Percentiles rank a stretch among this genome's conserved stretches.
Evolutionary conservation across 1,140 invertebrate species (phyloP).

Genomic region (Chymomyza costata): DNA sequence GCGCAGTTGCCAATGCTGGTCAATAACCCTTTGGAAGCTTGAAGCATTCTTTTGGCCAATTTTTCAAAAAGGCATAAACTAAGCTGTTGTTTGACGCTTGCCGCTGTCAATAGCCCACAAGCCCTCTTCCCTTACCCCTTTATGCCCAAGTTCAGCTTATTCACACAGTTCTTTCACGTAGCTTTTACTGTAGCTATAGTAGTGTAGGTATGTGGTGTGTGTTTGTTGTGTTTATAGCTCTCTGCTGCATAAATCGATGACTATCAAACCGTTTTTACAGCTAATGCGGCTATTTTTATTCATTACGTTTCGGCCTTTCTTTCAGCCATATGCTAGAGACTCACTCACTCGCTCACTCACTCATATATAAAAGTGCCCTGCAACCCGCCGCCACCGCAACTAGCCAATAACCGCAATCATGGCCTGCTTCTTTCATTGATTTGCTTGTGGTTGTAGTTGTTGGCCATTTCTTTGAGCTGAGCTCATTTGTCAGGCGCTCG

Average conservation of each 20-base stretch:
- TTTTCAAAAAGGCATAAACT: constrained; percentile 38
- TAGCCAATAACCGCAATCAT: no score
- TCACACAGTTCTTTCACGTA: constrained; percentile 8
- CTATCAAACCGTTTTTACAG: constrained; percentile 70
- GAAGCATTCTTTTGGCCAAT: constrained; percentile 66
- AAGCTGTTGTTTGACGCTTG: constrained; percentile 13
- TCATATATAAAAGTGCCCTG: no score
- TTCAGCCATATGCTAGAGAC: no score
- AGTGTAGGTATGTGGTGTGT: background rate
- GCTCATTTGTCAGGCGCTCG: constrained; percentile 18
- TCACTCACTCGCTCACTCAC: no score
- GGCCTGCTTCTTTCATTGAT: constrained; percentile 59
- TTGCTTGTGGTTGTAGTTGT: constrained; percentile 18
- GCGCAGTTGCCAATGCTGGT: constrained; percentile 3
- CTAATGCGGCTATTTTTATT: constrained; percentile 73
- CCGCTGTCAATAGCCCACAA: no score
- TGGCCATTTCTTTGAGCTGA: constrained; percentile 8
- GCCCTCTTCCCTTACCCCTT: constrained; percentile 13
- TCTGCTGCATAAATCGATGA: constrained; percentile 57
- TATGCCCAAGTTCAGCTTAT: background rate
- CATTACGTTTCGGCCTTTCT: constrained; percentile 70
- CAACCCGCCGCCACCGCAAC: no score
- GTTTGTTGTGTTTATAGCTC: constrained; percentile 1
- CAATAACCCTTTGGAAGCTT: constrained; percentile 61
- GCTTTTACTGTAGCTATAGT: background rate